phyloP scores from a whole-genome alignment of 2,113 vertebrate genomes.

The Ciconia stormi region DNA sequence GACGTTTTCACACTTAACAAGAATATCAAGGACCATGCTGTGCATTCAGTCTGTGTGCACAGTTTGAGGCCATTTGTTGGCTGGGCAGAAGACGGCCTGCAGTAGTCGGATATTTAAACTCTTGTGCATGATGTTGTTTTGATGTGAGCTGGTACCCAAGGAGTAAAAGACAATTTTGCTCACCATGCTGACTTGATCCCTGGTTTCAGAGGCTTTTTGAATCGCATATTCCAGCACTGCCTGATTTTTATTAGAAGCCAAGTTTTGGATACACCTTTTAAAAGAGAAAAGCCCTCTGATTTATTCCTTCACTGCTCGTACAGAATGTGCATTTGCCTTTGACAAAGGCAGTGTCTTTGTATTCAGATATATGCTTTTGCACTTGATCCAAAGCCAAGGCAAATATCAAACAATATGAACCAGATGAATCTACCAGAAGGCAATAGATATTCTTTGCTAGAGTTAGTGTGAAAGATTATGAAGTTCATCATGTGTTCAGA shows the following conservation, averaged over 20 bases:
- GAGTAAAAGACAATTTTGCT: background rate
- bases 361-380: slow-evolving; percentile 10
- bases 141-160: background rate
- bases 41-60: accelerated
- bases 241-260: background rate
- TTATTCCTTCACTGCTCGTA: background rate
- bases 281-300: background rate
- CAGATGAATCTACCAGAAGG: slow-evolving; percentile 7
- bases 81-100: background rate
- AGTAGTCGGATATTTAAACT: background rate
- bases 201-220: background rate
- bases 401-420: slow-evolving; percentile 46
- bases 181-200: background rate
- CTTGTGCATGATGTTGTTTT: accelerated
- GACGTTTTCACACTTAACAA: background rate
- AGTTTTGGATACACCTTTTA: background rate
- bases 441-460: background rate
- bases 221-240: background rate
- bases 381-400: slow-evolving; percentile 41
- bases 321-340: background rate
- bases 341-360: background rate
- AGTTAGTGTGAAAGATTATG: background rate
- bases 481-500: background rate
- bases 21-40: background rate
- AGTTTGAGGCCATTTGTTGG: background rate